These are phyloP conservation scores for Diabrotica balteata DNA, from an alignment of 2,888 invertebrate species.

Conservation along the genomic window DNA sequence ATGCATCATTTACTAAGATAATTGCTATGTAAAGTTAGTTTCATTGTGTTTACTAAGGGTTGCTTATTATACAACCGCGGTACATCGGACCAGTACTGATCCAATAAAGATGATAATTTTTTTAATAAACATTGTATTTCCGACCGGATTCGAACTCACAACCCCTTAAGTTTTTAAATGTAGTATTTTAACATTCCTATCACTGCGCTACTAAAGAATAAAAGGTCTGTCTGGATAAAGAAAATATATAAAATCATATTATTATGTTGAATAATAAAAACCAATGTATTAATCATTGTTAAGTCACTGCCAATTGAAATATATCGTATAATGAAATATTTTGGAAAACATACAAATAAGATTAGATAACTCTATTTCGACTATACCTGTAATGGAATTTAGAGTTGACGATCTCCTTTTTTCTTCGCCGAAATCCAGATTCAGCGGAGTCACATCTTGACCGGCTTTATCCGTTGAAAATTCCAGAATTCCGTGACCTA, in stretches of 20 bases:
- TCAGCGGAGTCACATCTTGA: slow-evolving; percentile 85
- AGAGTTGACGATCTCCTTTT: slow-evolving; percentile 75
- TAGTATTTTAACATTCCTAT: too few species aligned
- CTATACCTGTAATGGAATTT: slow-evolving; percentile 76
- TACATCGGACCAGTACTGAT: too few species aligned
- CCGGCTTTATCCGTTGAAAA: slow-evolving; percentile 88
- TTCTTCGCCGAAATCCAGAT: slow-evolving; percentile 76
- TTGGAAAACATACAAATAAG: slow-evolving; percentile 22
- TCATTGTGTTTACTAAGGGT: too few species aligned
- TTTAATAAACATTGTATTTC: too few species aligned
- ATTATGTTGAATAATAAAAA: background rate
- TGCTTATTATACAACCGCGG: too few species aligned
- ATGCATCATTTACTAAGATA: too few species aligned
- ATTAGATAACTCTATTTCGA: background rate
- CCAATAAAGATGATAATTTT: too few species aligned
- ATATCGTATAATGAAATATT: slow-evolving; percentile 12
- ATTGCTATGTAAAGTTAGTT: too few species aligned
- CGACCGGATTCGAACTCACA: too few species aligned
- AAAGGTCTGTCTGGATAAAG: background rate
- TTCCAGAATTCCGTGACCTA: slow-evolving; percentile 78
- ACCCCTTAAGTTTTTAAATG: too few species aligned
- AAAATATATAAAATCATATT: background rate
- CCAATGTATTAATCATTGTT: background rate
- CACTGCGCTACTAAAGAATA: too few species aligned
- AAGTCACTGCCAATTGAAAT: slow-evolving; percentile 6